These are phyloP conservation scores for Eulemur rubriventer DNA, from an alignment of 2,797 vertebrate species.

Conservation along the genomic window DNA sequence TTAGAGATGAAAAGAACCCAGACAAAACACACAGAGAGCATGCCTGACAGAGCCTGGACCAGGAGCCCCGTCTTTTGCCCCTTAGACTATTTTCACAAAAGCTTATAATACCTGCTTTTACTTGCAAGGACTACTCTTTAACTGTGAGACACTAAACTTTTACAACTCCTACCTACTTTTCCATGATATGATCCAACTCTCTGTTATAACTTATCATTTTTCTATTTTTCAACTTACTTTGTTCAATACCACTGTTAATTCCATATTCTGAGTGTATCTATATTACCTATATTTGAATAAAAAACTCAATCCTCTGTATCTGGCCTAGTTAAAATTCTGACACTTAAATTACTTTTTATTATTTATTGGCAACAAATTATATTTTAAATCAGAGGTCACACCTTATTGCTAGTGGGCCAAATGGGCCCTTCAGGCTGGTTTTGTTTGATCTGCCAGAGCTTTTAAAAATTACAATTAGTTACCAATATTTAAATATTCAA, in stretches of 20 bases:
- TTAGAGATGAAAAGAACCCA: background rate
- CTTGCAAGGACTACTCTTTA: background rate
- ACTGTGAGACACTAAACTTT: background rate
- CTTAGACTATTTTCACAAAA: background rate
- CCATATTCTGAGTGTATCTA: background rate
- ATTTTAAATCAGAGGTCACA: constrained; percentile 24
- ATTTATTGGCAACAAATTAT: background rate
- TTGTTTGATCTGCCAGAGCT: background rate
- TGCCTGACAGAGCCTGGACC: background rate
- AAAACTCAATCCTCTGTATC: background rate
- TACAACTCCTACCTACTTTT: background rate
- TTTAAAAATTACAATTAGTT: constrained; percentile 34
- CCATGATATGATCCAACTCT: background rate
- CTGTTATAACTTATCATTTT: background rate
- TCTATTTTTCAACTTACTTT: background rate
- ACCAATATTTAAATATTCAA: constrained; percentile 21
- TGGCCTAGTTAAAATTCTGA: constrained; percentile 51
- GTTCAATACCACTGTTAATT: background rate
- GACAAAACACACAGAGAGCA: background rate
- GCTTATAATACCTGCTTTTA: background rate
- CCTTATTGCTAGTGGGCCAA: background rate
- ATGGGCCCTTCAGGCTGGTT: background rate
- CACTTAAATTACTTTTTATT: constrained; percentile 35
- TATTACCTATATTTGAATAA: background rate
- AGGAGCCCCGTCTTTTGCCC: background rate